phyloP scores from a whole-genome alignment of 2,888 invertebrate genomes.

The Phaonia tiefii region DNA sequence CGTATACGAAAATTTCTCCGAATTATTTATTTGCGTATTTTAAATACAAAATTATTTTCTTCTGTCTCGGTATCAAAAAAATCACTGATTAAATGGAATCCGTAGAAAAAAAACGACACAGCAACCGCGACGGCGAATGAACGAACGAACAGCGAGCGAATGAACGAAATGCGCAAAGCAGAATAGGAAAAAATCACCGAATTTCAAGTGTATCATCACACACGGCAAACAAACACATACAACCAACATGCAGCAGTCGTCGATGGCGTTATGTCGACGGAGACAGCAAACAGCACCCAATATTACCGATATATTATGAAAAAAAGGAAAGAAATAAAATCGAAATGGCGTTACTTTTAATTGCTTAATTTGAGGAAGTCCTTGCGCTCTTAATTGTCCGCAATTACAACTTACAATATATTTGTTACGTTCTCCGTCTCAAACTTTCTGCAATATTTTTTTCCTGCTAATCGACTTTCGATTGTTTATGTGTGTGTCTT shows the following conservation, averaged over 20 bases:
- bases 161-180: constrained; percentile 59
- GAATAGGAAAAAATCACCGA: constrained; percentile 36
- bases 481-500: constrained; percentile 18
- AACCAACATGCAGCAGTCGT: constrained; percentile 45
- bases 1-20: background rate
- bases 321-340: constrained; percentile 26
- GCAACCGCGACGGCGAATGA: constrained; percentile 64
- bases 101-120: constrained; percentile 67
- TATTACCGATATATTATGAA: constrained; percentile 54
- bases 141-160: constrained; percentile 64
- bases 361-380: background rate
- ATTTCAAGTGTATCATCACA: constrained; percentile 57
- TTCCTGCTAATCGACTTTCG: background rate
- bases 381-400: background rate
- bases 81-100: constrained; percentile 64
- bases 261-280: constrained; percentile 56
- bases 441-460: constrained; percentile 59
- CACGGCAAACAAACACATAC: constrained; percentile 38
- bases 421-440: constrained; percentile 26
- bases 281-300: constrained; percentile 36
- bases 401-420: constrained; percentile 48
- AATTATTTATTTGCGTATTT: constrained; percentile 26
- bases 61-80: constrained; percentile 48
- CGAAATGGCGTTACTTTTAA: constrained; percentile 44
- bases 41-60: constrained; percentile 40